Conservation (phyloP, 37 sponge, comb jelly and placozoan species). For the Dysidea cf. avara region DNA sequence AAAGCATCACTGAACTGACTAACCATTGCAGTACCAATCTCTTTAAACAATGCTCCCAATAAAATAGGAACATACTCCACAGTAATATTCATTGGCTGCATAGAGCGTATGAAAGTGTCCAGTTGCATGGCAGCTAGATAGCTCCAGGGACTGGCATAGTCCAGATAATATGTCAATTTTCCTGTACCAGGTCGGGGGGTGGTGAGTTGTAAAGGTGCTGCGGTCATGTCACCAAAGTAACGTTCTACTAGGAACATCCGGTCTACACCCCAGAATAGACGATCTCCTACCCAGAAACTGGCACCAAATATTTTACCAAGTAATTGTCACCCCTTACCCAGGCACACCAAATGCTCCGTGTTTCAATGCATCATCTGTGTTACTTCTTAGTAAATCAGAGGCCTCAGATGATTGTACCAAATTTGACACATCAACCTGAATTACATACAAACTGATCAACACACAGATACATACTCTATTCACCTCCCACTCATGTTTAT, state of each 20-base stretch:
- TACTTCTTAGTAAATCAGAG: slow-evolving; percentile 45
- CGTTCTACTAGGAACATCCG: slow-evolving; percentile 73
- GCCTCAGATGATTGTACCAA: slow-evolving; percentile 18
- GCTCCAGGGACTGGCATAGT: slow-evolving; percentile 86
- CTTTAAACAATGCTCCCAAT: slow-evolving; percentile 80
- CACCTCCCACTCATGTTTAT: slow-evolving; percentile 6
- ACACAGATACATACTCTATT: not conserved
- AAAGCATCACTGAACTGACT: not conserved
- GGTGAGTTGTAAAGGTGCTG: slow-evolving; percentile 54
- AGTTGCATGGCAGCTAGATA: slow-evolving; percentile 63
- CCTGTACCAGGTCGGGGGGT: slow-evolving; percentile 15
- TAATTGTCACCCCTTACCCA: slow-evolving; percentile 41
- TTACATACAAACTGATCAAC: not conserved
- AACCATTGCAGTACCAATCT: slow-evolving; percentile 78
- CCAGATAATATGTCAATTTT: slow-evolving; percentile 81
- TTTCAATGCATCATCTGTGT: slow-evolving; percentile 78
- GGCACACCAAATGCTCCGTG: slow-evolving; percentile 94
- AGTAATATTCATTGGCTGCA: slow-evolving; percentile 36
- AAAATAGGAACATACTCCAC: slow-evolving; percentile 87
- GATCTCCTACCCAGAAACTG: slow-evolving; percentile 71
- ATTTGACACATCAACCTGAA: slow-evolving; percentile 33
- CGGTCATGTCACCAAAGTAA: slow-evolving; percentile 52
- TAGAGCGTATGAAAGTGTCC: slow-evolving; percentile 17
- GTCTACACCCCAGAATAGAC: slow-evolving; percentile 87
- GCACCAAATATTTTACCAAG: not conserved